A percentile compares a stretch with the other conserved stretches of the same genome.
These are phyloP conservation scores for Sinella curviseta DNA, from an alignment of 1,140 invertebrate genomes.

Conservation along the genomic window DNA sequence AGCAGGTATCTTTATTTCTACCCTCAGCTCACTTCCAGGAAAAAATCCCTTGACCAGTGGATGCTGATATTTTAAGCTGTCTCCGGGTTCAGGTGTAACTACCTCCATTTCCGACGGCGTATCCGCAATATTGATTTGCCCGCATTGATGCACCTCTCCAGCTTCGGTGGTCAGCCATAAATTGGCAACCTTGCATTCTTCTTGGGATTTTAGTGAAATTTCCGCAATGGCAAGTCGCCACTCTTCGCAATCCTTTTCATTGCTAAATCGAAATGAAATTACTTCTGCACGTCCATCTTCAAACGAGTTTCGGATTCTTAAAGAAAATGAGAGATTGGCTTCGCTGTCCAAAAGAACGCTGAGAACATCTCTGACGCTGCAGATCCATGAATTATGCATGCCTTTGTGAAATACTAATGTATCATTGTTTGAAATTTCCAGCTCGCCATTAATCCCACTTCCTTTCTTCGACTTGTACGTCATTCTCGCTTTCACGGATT, in stretches of 20 bases:
- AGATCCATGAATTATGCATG: conserved; percentile 43
- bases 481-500: conserved; percentile 36
- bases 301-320: conserved; percentile 45
- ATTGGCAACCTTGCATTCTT: conserved; percentile 38
- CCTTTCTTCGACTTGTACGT: conserved; percentile 25
- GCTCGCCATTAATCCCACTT: conserved; percentile 34
- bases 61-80: conserved; percentile 39
- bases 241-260: conserved; percentile 47
- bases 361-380: conserved; percentile 38
- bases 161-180: conserved; percentile 43
- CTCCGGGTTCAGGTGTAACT: conserved; percentile 21
- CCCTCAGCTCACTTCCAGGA: conserved; percentile 34
- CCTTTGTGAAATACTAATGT: conserved; percentile 46
- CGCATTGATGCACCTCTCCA: conserved; percentile 42
- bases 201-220: conserved; percentile 28
- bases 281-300: conserved; percentile 44
- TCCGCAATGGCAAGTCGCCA: conserved; percentile 37
- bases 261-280: conserved; percentile 46
- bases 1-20: conserved; percentile 39
- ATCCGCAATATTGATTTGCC: conserved; percentile 43
- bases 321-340: conserved; percentile 25
- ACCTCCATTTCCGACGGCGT: conserved; percentile 40
- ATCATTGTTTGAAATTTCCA: conserved; percentile 47
- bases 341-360: conserved; percentile 33
- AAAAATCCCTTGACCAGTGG: conserved; percentile 45